phyloP scores from a whole-genome alignment of 2,113 vertebrate genomes.

The Oceanites oceanicus region DNA sequence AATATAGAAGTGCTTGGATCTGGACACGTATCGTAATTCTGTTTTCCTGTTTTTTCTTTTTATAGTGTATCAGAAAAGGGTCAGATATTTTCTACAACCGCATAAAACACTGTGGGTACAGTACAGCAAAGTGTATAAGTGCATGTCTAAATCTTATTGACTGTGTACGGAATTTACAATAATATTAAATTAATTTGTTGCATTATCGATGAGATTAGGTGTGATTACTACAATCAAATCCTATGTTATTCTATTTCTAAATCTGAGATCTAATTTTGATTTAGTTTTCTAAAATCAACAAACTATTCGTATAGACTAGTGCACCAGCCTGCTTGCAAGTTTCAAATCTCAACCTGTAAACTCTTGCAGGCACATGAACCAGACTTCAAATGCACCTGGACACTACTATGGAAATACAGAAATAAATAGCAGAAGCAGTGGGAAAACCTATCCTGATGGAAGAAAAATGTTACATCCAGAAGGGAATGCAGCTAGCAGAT shows the following conservation, averaged over 20 bases:
- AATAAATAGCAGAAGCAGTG: conserved; percentile 10
- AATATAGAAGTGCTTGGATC: neutral
- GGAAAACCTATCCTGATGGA: conserved; percentile 16
- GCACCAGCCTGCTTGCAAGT: neutral
- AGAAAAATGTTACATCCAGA: conserved; percentile 29
- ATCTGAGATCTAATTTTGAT: neutral
- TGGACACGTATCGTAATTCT: neutral
- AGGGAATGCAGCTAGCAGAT: neutral
- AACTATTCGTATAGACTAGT: fast-evolving
- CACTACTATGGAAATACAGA: neutral
- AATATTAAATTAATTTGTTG: neutral
- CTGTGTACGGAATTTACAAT: neutral
- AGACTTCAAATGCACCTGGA: neutral
- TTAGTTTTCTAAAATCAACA: neutral
- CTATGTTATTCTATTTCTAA: neutral
- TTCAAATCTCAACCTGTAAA: neutral
- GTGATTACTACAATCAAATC: neutral
- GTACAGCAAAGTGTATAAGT: neutral
- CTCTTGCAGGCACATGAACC: neutral
- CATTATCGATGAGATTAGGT: neutral
- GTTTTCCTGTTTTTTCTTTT: neutral
- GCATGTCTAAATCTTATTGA: neutral
- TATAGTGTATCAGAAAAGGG: neutral
- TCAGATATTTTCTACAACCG: neutral
- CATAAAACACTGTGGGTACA: neutral